phyloP scores from a whole-genome alignment of 1,140 invertebrate species.

The Portunus trituberculatus region DNA sequence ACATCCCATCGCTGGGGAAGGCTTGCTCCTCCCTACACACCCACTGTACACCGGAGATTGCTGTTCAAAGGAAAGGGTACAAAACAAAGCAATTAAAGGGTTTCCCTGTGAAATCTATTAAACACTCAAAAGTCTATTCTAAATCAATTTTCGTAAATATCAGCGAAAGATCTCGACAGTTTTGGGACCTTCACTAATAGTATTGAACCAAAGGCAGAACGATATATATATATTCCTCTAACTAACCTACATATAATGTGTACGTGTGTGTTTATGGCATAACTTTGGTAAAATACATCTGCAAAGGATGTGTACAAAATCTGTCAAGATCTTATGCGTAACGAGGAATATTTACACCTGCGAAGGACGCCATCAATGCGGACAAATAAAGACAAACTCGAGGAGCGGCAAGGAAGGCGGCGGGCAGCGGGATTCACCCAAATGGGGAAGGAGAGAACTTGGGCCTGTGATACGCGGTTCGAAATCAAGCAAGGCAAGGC shows the following conservation, averaged over 20 bases:
- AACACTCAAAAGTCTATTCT: neutral
- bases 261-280: slow-evolving; percentile 12
- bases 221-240: neutral
- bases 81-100: neutral
- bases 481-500: neutral
- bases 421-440: neutral
- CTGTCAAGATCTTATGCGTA: neutral
- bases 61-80: neutral
- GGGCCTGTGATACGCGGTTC: no score
- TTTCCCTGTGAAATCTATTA: neutral
- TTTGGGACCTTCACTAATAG: neutral
- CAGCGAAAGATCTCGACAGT: neutral
- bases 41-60: no score
- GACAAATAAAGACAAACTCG: neutral
- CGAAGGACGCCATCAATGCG: neutral
- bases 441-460: neutral
- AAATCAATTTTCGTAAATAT: neutral
- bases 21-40: neutral
- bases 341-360: neutral
- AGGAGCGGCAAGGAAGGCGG: neutral
- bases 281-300: neutral
- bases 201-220: neutral
- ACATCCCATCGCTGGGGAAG: neutral
- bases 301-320: neutral
- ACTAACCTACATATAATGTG: neutral